Evolutionary conservation across 2,888 invertebrate genomes (phyloP).

Genomic region (Hypselothyrea guttata): DNA sequence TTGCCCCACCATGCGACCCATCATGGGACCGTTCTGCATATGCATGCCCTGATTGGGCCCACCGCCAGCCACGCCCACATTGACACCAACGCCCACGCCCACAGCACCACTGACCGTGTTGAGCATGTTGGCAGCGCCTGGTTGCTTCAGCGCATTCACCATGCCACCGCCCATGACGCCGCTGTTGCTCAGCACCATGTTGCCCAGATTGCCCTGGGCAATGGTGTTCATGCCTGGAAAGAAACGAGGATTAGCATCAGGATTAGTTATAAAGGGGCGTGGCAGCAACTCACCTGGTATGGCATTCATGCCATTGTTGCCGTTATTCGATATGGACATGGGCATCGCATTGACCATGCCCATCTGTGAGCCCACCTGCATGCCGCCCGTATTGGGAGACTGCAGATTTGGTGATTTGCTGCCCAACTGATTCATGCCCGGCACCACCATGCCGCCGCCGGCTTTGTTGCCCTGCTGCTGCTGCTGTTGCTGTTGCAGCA

Average conservation of each 20-base stretch:
- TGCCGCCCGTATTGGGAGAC: constrained; percentile 91
- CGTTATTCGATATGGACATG: constrained; percentile 89
- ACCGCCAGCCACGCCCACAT: constrained; percentile 60
- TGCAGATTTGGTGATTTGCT: constrained; percentile 93
- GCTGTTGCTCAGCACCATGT: constrained; percentile 92
- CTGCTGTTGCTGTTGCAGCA: constrained; percentile 85
- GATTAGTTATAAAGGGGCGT: not conserved
- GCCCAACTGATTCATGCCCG: constrained; percentile 89
- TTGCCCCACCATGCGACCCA: constrained; percentile 82
- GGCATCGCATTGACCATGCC: constrained; percentile 86
- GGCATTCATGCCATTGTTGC: constrained; percentile 88
- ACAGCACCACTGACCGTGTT: constrained; percentile 84
- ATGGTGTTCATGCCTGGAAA: constrained; percentile 86
- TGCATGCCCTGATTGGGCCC: constrained; percentile 80
- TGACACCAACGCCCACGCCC: constrained; percentile 83
- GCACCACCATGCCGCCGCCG: constrained; percentile 80
- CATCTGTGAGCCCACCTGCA: constrained; percentile 88
- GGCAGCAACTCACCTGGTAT: constrained; percentile 85
- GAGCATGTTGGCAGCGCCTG: constrained; percentile 83
- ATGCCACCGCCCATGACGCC: constrained; percentile 86
- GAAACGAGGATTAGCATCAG: not conserved
- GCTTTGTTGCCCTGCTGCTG: constrained; percentile 78
- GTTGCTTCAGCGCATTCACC: constrained; percentile 90
- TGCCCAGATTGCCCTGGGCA: constrained; percentile 84
- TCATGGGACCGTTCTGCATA: constrained; percentile 89